Evolutionary conservation across 2,113 vertebrate species (phyloP), one percentile per base, ranked within the genome.

Genomic region (Rhinolophus ferrumequinum): DNA sequence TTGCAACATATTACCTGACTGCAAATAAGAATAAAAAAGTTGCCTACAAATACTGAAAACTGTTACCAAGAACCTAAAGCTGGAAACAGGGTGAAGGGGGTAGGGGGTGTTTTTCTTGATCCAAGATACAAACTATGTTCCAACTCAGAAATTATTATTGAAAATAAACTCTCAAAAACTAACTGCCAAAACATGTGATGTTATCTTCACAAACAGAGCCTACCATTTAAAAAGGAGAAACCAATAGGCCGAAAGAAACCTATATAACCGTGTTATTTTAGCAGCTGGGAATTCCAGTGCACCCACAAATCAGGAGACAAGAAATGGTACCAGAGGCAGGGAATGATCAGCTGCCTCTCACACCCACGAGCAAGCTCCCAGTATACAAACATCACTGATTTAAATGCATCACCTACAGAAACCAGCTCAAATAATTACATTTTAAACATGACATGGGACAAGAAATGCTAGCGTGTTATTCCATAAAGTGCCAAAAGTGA

Each of bases 81-180:
- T 93, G 33, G 54, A 95, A 93, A 86, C 26, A 28, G 21, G 21
- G 5, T 15, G 52, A 5, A 5, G 52, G 52, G 15, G 52, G 15
- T 52, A n/a, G 52, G 52, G 11, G 13, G n/a, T 18, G 15, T 60
- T 97, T 89, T 90, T 44, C 33, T 90, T 92, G 60, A 70, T 85
- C 15, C 58, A 95, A 92, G 26, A 82, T 80, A 92, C 58, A 92
- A 90, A 83, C 24, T 35, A 38, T 85, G 58, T 72, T 93, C 88
- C 44, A 92, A 92, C 28, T 93, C 62, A 87, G 56, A 96, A 94
- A 95, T 44, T 72, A 89, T 75, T 93, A 88, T 14, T 88, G 47
- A 97, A 94, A 96, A 90, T 52, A 94, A 94, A 80, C 83, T 88
- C 24, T 70, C 75, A 84, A 24, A 93, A 93, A 92, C 38, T 72